A percentile compares a stretch with the other conserved stretches of the same genome.
Conservation (phyloP, 2,888 invertebrate species). For the Ornithoptera alexandrae region DNA sequence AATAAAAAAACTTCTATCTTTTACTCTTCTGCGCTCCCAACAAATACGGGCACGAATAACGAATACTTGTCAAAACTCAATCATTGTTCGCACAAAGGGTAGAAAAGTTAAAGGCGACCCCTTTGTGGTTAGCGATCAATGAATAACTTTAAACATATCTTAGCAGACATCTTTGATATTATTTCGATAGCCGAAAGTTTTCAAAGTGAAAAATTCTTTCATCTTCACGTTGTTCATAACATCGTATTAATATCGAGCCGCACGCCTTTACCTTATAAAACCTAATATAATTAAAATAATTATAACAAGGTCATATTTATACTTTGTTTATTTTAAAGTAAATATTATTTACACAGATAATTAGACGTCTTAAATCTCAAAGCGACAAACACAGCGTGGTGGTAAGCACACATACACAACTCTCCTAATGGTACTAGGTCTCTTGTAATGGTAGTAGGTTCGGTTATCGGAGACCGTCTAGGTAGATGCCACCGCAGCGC, state of each 20-base stretch:
- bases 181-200: slow-evolving; percentile 2
- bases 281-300: no score
- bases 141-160: slow-evolving; percentile 12
- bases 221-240: not conserved
- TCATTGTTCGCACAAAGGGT: slow-evolving; percentile 13
- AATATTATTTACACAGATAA: no score
- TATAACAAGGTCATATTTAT: no score
- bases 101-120: slow-evolving; percentile 1
- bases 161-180: not conserved
- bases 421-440: no score
- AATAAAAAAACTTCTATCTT: not conserved
- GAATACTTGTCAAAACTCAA: slow-evolving; percentile 12
- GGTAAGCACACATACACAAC: no score
- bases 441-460: no score
- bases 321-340: no score
- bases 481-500: no score
- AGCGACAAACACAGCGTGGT: no score
- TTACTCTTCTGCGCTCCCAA: not conserved
- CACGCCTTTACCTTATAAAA: no score
- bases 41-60: not conserved
- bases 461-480: no score
- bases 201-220: not conserved
- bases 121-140: slow-evolving; percentile 8
- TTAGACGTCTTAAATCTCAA: no score
- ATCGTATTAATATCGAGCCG: not conserved